Conservation (phyloP, 1,140 invertebrate genomes). For the Drosophila yakuba region DNA sequence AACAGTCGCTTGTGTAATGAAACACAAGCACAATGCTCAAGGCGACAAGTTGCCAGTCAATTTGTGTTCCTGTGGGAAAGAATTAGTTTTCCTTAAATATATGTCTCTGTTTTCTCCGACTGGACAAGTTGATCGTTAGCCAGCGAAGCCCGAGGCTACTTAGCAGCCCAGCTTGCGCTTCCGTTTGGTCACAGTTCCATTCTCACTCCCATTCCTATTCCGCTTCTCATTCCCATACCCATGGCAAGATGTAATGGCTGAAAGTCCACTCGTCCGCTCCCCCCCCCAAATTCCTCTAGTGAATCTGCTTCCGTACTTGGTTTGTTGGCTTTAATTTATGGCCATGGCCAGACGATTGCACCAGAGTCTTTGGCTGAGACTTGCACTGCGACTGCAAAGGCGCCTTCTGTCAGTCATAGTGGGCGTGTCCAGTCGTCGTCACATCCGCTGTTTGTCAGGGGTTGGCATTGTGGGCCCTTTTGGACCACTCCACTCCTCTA, state of each 20-base stretch:
- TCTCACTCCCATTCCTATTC: not conserved
- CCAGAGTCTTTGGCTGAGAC: constrained; percentile 24
- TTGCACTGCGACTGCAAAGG: constrained; percentile 16
- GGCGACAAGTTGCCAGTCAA: too few relatives aligned
- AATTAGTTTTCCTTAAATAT: not conserved
- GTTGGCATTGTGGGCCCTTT: not conserved
- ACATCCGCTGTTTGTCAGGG: constrained; percentile 68
- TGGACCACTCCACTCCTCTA: not conserved
- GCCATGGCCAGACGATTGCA: constrained; percentile 59
- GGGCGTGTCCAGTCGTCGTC: constrained; percentile 37
- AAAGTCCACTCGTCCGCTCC: constrained; percentile 67
- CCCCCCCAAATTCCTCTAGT: constrained; percentile 2
- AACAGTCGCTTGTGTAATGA: too few relatives aligned
- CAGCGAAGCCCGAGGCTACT: constrained; percentile 63
- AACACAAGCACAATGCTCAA: too few relatives aligned
- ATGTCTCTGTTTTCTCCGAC: not conserved
- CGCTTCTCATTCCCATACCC: not conserved
- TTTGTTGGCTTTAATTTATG: constrained; percentile 80
- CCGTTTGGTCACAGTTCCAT: constrained; percentile 43
- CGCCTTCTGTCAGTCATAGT: constrained; percentile 55
- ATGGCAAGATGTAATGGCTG: constrained; percentile 69
- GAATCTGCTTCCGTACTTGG: constrained; percentile 68
- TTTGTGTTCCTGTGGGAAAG: too few relatives aligned
- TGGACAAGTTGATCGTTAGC: constrained; percentile 67
- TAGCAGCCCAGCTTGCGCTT: constrained; percentile 70